phyloP scores from a whole-genome alignment of 30 jellyfish, hydroid and myxozoan genomes.

The Aurelia coerulea region DNA sequence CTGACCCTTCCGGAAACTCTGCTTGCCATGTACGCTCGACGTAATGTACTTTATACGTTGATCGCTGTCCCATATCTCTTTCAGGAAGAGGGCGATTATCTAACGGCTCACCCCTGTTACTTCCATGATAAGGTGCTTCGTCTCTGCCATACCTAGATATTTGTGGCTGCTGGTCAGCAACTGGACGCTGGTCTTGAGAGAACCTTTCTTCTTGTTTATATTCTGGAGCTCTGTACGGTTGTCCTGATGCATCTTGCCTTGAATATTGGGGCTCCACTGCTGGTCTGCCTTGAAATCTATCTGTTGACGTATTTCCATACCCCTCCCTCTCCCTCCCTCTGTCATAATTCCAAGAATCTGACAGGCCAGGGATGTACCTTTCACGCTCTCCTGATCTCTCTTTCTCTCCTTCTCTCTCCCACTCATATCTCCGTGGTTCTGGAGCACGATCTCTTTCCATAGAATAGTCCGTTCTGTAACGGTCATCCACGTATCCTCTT shows the following conservation, averaged over 20 bases:
- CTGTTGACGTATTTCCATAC: background rate
- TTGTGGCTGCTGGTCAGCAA: background rate
- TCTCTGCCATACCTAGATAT: background rate
- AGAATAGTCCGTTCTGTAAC: no score
- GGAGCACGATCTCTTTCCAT: no score
- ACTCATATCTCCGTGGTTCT: no score
- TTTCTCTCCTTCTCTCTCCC: no score
- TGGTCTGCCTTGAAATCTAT: background rate
- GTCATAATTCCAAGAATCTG: background rate
- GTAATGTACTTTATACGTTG: background rate
- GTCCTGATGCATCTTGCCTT: background rate
- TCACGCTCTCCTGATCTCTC: background rate
- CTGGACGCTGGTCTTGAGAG: background rate
- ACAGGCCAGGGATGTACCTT: background rate
- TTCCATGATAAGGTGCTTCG: background rate
- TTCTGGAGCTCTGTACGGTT: background rate
- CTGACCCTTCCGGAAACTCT: background rate
- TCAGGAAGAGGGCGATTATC: background rate
- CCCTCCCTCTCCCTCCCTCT: background rate
- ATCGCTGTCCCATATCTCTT: background rate
- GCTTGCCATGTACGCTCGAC: conserved; percentile 10
- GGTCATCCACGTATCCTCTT: background rate
- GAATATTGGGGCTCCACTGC: background rate
- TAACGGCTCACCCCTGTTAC: background rate
- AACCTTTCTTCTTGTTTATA: background rate